Percentiles rank a stretch among this genome's conserved stretches.
Conservation (phyloP, 2,797 vertebrate species). For the Thamnophis elegans region DNA sequence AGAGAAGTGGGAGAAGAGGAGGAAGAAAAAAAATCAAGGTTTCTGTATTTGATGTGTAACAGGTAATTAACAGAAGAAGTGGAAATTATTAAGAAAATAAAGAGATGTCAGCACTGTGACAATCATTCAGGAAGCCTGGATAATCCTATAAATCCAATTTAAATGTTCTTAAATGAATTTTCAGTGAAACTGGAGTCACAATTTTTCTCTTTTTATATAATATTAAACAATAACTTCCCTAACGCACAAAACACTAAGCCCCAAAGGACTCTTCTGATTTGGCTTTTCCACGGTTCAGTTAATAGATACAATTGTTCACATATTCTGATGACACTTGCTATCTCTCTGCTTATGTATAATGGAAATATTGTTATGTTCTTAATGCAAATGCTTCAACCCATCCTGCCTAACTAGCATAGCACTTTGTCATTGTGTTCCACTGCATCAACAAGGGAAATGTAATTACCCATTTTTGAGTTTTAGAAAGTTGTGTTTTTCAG, state of each 20-base stretch:
- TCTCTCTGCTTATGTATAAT: conserved; percentile 14
- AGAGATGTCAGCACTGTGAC: neutral
- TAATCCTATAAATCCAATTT: neutral
- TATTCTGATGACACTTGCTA: neutral
- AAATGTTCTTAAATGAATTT: conserved; percentile 5
- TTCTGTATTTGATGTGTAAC: neutral
- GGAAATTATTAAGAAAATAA: neutral
- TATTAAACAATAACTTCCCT: conserved; percentile 17
- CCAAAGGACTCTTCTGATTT: neutral
- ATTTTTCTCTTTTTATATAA: neutral
- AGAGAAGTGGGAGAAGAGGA: neutral
- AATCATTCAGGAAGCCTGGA: neutral
- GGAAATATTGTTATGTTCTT: conserved; percentile 11
- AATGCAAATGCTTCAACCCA: conserved; percentile 8
- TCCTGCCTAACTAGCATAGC: conserved; percentile 2
- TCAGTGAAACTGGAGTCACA: neutral
- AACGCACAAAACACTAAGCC: conserved; percentile 15
- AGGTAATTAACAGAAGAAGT: neutral
- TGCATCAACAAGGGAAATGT: neutral
- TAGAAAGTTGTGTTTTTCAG: conserved; percentile 21
- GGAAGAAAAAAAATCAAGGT: neutral
- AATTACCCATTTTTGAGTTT: conserved; percentile 10
- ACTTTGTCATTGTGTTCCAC: conserved; percentile 22
- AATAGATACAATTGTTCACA: conserved; percentile 28
- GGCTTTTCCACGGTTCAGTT: neutral